A percentile compares a stretch with the other conserved stretches of the same genome.
Conservation (phyloP, 2,888 invertebrate species). For the Ommatoiulus sabulosus region DNA sequence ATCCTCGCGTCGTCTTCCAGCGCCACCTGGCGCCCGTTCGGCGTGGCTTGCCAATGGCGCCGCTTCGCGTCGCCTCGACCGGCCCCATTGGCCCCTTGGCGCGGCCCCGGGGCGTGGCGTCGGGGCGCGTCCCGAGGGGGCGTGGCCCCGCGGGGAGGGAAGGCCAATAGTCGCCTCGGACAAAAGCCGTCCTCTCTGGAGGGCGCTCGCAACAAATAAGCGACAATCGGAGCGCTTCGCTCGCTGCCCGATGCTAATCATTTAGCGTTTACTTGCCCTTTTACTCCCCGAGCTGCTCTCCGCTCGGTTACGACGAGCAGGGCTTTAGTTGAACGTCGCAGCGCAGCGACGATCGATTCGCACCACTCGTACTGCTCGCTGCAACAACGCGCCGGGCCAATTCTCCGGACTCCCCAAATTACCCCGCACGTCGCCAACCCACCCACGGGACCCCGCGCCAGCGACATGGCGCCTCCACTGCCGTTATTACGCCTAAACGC, state of each 20-base stretch:
- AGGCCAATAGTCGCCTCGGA: slow-evolving; percentile 60
- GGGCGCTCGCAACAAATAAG: slow-evolving; percentile 59
- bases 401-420: not conserved
- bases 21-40: not conserved
- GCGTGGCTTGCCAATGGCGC: slow-evolving; percentile 33
- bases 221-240: slow-evolving; percentile 44
- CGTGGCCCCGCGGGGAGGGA: slow-evolving; percentile 50
- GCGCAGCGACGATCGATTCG: too few relatives aligned
- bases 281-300: slow-evolving; percentile 22
- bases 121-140: slow-evolving; percentile 54
- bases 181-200: slow-evolving; percentile 64
- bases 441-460: too few relatives aligned
- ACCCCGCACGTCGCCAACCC: not conserved
- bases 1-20: not conserved
- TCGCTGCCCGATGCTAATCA: slow-evolving; percentile 33
- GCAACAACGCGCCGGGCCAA: not conserved
- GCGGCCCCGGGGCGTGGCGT: slow-evolving; percentile 13
- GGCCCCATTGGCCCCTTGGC: slow-evolving; percentile 36
- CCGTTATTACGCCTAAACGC: too few relatives aligned
- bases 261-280: slow-evolving; percentile 57
- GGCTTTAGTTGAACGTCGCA: not conserved
- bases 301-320: not conserved
- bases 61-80: slow-evolving; percentile 50
- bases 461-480: too few relatives aligned
- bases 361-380: not conserved